phyloP scores from a whole-genome alignment of 2,888 invertebrate species.

The Caenorhabditis wallacei region DNA sequence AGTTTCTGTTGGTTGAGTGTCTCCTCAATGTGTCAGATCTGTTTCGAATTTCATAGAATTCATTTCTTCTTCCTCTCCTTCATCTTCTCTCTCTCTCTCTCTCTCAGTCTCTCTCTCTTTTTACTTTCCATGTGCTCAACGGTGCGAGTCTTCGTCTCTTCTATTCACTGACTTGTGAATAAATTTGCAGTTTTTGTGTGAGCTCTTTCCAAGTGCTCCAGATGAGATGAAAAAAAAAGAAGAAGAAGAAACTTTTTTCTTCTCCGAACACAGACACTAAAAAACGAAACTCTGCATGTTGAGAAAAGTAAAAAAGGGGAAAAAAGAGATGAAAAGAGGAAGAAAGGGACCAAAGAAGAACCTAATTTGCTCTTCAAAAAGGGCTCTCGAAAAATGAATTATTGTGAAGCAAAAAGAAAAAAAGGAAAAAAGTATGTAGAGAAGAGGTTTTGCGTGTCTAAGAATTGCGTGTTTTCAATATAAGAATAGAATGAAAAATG shows the following conservation, averaged over 20 bases:
- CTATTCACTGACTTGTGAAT: slow-evolving; percentile 63
- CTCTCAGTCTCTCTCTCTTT: background rate
- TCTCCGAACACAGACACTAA: slow-evolving; percentile 22
- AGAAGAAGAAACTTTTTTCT: slow-evolving; percentile 29
- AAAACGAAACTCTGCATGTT: slow-evolving; percentile 22
- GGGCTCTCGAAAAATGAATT: slow-evolving; percentile 60
- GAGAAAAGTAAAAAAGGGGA: slow-evolving; percentile 9
- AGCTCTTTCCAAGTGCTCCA: slow-evolving; percentile 33
- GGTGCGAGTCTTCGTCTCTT: slow-evolving; percentile 50
- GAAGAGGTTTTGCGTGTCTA: slow-evolving; percentile 53
- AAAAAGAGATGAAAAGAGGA: background rate
- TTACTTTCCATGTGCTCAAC: slow-evolving; percentile 45
- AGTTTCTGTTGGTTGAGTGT: slow-evolving; percentile 16
- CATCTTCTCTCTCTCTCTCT: slow-evolving; percentile 9
- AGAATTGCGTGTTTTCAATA: slow-evolving; percentile 52
- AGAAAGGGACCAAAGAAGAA: slow-evolving; percentile 44
- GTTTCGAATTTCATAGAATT: slow-evolving; percentile 63
- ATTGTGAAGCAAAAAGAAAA: slow-evolving; percentile 33
- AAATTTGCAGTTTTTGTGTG: slow-evolving; percentile 57
- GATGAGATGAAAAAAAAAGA: slow-evolving; percentile 17
- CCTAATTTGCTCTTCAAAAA: slow-evolving; percentile 59
- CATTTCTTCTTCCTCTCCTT: slow-evolving; percentile 20
- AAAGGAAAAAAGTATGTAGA: background rate
- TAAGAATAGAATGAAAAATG: slow-evolving; percentile 43
- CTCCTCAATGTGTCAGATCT: slow-evolving; percentile 46